Base-by-base conservation (phyloP, 2,797 vertebrate genomes). In the Nyctibius grandis region DNA sequence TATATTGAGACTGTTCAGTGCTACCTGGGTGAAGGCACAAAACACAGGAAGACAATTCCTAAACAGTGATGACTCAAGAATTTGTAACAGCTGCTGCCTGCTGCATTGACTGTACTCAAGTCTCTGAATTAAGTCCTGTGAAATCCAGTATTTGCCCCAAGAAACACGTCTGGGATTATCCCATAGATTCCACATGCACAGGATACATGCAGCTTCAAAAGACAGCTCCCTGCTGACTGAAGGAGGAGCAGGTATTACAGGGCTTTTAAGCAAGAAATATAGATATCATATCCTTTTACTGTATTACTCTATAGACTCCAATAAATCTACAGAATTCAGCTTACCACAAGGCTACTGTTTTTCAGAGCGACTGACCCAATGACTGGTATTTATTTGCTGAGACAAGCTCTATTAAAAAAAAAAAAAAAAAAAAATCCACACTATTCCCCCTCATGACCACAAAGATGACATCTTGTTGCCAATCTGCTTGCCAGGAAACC, bases 341-440 rank as follows among this genome's bases (percentile, higher is more conserved):
- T 96, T 85, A 93, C 91, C 93, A 90, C 85, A 96, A 91, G 36
- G 82, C 96, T 96, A 95, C 95, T 85, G 88, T 83, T 96, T 82
- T 91, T 79, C 91, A 95, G 67, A 53, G 48, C 0, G 0, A 85
- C n/a, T 89, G 92, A 93, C 88, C 82, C 73, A 91, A 8, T 11
- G 60, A 79, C 77, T 95, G 84, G 78, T 82, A 96, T 89, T 93
- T 91, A 96, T 95, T 96, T 96, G 70, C 77, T 56, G 80, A 89
- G 47, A 96, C 51, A 93, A 91, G 61, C 56, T 79, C 82, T 54
- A 88, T 90, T 5, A 54, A 90, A 76, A 70, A 65, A 72, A 54
- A 56, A 51, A 65, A 67, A 50, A 47, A n/a, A 22, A 48, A 48
- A 29, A 19, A 85, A 85, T 20, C 77, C 75, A 89, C 56, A 40